Evolutionary conservation across 2,797 vertebrate genomes (phyloP).

Genomic region (Dallia pectoralis): DNA sequence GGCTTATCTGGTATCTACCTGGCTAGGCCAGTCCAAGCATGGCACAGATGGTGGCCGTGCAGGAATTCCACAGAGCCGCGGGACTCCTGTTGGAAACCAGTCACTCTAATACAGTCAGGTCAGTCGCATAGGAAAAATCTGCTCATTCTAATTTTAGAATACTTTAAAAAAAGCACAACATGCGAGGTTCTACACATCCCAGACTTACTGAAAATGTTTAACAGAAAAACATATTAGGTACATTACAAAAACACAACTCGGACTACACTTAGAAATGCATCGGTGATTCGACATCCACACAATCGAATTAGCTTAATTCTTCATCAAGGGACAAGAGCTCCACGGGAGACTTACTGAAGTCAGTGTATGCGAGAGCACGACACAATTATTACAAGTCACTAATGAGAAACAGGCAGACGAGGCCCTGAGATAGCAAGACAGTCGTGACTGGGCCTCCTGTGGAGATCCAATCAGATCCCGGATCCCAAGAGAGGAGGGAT

Average conservation of each 20-base stretch:
- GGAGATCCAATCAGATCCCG: conserved; percentile 9
- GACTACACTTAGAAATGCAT: background rate
- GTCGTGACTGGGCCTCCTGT: background rate
- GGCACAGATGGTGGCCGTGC: conserved; percentile 63
- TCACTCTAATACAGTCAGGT: conserved; percentile 38
- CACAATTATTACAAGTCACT: conserved; percentile 6
- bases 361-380: background rate
- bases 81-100: conserved; percentile 35
- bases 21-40: conserved; percentile 34
- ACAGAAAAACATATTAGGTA: background rate
- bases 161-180: background rate
- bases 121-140: conserved; percentile 6
- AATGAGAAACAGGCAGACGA: conserved; percentile 5
- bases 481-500: background rate
- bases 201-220: background rate
- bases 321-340: background rate
- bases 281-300: background rate
- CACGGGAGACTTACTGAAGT: background rate
- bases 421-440: background rate
- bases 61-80: conserved; percentile 49
- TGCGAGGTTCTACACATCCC: background rate
- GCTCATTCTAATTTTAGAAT: conserved; percentile 55
- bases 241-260: background rate
- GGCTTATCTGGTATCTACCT: conserved; percentile 37
- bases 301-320: background rate